Evolutionary conservation across 2,888 invertebrate genomes (phyloP).

Genomic region (Rotaria macrura): DNA sequence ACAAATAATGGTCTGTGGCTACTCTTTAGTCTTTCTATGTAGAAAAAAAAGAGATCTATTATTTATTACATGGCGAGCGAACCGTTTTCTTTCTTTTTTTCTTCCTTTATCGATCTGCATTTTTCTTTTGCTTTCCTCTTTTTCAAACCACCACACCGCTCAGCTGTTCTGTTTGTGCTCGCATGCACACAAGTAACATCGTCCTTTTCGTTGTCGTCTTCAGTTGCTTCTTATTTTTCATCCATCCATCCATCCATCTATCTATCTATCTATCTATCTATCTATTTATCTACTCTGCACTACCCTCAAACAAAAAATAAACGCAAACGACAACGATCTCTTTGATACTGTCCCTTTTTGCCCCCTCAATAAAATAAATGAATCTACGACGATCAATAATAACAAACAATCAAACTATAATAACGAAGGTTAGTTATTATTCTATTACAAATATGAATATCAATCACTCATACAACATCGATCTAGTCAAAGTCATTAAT

Average conservation of each 20-base stretch:
- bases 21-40: neutral
- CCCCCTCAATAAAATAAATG: neutral
- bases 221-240: neutral
- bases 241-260: too few relatives aligned
- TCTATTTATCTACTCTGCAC: neutral
- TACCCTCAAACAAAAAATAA: neutral
- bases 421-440: neutral
- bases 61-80: neutral
- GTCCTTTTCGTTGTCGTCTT: slow-evolving; percentile 8
- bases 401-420: neutral
- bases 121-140: neutral
- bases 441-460: neutral
- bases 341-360: neutral
- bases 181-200: neutral
- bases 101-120: neutral
- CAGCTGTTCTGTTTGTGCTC: slow-evolving; percentile 12
- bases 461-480: neutral
- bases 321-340: neutral
- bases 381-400: neutral
- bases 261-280: too few relatives aligned
- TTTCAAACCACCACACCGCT: neutral
- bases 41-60: neutral
- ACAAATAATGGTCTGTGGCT: neutral
- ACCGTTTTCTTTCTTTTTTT: neutral
- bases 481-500: slow-evolving; percentile 8